Evolutionary conservation across 2,113 vertebrate genomes (phyloP).

Genomic region (Amphiprion percula): DNA sequence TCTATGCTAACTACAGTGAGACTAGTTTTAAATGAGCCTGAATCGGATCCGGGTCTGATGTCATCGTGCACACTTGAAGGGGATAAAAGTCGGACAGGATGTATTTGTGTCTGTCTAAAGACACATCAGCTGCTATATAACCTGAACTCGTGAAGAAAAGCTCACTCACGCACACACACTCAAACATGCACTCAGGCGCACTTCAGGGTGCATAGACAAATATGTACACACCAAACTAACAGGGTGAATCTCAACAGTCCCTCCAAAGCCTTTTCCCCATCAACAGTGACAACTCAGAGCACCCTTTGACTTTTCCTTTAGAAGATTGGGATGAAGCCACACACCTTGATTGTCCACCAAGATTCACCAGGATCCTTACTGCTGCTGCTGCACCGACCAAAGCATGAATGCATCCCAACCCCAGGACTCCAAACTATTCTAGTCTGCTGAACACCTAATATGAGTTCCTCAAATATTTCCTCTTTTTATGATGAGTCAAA

Average conservation of each 20-base stretch:
- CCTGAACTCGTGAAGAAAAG: slow-evolving; percentile 68
- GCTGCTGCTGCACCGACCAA: slow-evolving; percentile 78
- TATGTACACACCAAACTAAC: slow-evolving; percentile 44
- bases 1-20: slow-evolving; percentile 45
- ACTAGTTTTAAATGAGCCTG: slow-evolving; percentile 38
- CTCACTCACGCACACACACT: slow-evolving; percentile 29
- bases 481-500: slow-evolving; percentile 44
- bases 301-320: slow-evolving; percentile 35
- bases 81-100: slow-evolving; percentile 45
- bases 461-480: slow-evolving; percentile 36
- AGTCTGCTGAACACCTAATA: slow-evolving; percentile 41
- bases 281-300: slow-evolving; percentile 24
- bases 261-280: slow-evolving; percentile 54
- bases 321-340: slow-evolving; percentile 35
- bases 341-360: slow-evolving; percentile 48
- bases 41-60: slow-evolving; percentile 58
- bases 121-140: slow-evolving; percentile 72
- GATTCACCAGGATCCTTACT: slow-evolving; percentile 56
- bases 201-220: slow-evolving; percentile 55
- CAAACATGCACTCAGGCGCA: slow-evolving; percentile 52
- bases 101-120: slow-evolving; percentile 61
- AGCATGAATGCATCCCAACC: slow-evolving; percentile 76
- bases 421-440: slow-evolving; percentile 26
- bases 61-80: slow-evolving; percentile 57
- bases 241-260: slow-evolving; percentile 54